These are phyloP conservation scores for Chrysomallon squamiferum DNA, from an alignment of 1,140 invertebrate species.

Conservation along the genomic window DNA sequence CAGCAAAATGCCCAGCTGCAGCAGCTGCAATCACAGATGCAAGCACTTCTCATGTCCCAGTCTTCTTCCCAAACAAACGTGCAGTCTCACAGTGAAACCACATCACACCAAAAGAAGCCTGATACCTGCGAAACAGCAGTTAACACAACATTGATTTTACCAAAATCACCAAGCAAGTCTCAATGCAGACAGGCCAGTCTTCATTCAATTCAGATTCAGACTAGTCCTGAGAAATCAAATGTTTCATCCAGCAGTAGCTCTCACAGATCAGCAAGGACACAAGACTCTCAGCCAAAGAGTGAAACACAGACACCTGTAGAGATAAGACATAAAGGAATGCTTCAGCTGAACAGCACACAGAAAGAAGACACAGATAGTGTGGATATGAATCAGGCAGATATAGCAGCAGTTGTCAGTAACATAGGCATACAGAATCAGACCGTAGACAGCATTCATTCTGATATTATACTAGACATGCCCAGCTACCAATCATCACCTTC, in stretches of 20 bases:
- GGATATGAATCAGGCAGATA: constrained; percentile 35
- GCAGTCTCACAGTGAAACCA: neutral
- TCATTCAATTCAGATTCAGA: constrained; percentile 19
- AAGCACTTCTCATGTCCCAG: constrained; percentile 40
- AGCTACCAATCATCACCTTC: constrained; percentile 46
- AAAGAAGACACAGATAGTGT: constrained; percentile 31
- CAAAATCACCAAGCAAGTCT: neutral
- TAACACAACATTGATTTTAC: constrained; percentile 39
- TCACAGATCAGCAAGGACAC: neutral
- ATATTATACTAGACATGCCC: constrained; percentile 53
- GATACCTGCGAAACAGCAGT: constrained; percentile 44
- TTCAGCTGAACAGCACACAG: constrained; percentile 47
- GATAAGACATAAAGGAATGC: constrained; percentile 37
- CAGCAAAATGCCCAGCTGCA: constrained; percentile 57
- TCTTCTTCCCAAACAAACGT: constrained; percentile 13
- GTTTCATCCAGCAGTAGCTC: neutral
- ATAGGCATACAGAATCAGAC: constrained; percentile 43
- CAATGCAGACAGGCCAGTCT: no score
- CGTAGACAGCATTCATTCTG: constrained; percentile 50
- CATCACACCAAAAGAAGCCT: constrained; percentile 3
- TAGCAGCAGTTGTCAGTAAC: constrained; percentile 36
- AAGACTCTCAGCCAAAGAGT: neutral
- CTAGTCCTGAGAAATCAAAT: constrained; percentile 32
- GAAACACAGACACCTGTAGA: constrained; percentile 36
- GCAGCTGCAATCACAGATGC: constrained; percentile 53